Base-by-base conservation (phyloP, 64 coral and sea anemone species). In the Orbicella faveolata region DNA sequence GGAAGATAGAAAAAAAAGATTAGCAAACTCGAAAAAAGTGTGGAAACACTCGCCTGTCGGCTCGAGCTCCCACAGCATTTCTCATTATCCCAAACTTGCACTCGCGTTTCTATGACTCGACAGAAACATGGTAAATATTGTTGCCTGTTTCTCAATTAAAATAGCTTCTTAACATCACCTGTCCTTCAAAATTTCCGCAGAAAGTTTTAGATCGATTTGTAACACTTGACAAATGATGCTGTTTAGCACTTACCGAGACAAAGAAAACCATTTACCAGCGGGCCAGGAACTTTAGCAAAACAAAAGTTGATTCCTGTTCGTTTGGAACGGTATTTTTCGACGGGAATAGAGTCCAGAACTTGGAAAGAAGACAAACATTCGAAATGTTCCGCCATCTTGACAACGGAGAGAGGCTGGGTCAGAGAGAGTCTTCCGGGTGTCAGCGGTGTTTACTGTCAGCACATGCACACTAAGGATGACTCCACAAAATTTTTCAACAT, bases 231-330 rank as follows among this genome's bases (percentile, higher is more conserved):
- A 41, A 41, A 2, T 41, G 39, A 41, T 66, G 1, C 21, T 70
- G 23, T 23, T 70, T 26, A 26, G 21, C 16, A 90, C 94, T 85
- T 89, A 99, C 97, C 97, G 82, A 99, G 85, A 35, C 94, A 96
- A 86, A 99, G 87, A 94, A 93, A 99, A 57, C 97, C 97, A 91
- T 99, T 99, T 14, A 99, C 97, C 36, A 99, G 94, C 48, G 97
- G 97, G 30, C 97, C 97, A 52, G 92, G 97, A 30, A 99, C 94
- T 72, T 99, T 89, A 1, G 94, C 91, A 91, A 99, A 96, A 72
- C 97, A 99, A 80, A 96, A 93, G 2, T 88, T 95, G 14, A 99
- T 96, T 17, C 94, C 97, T 34, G 97, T 99, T 75, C 89, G 91
- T 66, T 96, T 99, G 33, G 97, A 99, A 44, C 79, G 94, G 68